Evolutionary conservation across 2,113 vertebrate species (phyloP).

Genomic region (Cyanoderma ruficeps): DNA sequence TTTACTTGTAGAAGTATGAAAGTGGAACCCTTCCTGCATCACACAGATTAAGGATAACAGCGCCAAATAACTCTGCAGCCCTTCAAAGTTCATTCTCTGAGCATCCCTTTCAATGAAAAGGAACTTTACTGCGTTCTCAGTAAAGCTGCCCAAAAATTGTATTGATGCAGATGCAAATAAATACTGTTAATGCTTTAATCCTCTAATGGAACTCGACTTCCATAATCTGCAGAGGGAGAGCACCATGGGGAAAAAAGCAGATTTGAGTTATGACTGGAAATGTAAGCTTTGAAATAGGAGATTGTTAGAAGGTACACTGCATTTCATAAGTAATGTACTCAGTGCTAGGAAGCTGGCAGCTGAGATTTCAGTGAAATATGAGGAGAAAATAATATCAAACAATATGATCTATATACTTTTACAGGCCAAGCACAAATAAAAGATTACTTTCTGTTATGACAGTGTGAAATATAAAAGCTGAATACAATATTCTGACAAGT

Average conservation of each 20-base stretch:
- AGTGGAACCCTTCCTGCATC: not conserved
- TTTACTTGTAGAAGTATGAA: not conserved
- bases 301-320: not conserved
- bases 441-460: not conserved
- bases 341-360: not conserved
- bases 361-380: not conserved
- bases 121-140: not conserved
- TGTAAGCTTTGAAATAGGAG: conserved; percentile 18
- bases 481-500: not conserved
- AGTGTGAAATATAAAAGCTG: not conserved
- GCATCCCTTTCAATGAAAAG: not conserved
- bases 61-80: not conserved
- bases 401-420: not conserved
- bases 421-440: not conserved
- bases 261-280: not conserved
- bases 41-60: not conserved
- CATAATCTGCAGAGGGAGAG: not conserved
- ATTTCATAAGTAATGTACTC: not conserved
- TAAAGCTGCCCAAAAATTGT: not conserved
- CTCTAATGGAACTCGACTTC: not conserved
- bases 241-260: not conserved
- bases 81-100: not conserved
- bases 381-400: not conserved
- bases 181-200: not conserved
- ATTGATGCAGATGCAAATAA: not conserved